A percentile compares a stretch with the other conserved stretches of the same genome.
phyloP scores from a whole-genome alignment of 2,888 invertebrate genomes.

The Campoletis raptor region DNA sequence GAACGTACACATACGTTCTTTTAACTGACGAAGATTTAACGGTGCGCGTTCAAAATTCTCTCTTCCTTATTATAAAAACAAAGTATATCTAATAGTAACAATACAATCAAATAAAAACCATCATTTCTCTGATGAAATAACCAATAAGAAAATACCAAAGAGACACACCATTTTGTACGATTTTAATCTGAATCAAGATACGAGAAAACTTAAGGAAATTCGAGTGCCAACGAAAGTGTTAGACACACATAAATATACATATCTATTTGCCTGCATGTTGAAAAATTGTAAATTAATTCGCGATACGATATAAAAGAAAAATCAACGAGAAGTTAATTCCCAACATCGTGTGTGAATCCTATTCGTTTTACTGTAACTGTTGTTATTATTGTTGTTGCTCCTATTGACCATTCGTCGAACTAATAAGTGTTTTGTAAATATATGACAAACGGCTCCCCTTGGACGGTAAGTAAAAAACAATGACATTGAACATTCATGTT shows the following conservation, averaged over 20 bases:
- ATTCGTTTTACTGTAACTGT: slow-evolving; percentile 17
- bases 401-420: background rate
- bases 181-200: background rate
- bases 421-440: background rate
- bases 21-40: slow-evolving; percentile 27
- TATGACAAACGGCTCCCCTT: slow-evolving; percentile 1
- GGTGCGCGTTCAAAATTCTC: slow-evolving; percentile 15
- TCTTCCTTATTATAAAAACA: slow-evolving; percentile 39
- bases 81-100: background rate
- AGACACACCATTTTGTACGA: background rate
- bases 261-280: background rate
- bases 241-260: background rate
- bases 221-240: slow-evolving; percentile 29
- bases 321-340: background rate
- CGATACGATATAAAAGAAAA: background rate
- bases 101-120: background rate
- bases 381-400: slow-evolving; percentile 14
- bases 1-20: slow-evolving; percentile 68
- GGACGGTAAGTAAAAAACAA: slow-evolving; percentile 35
- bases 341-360: background rate
- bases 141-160: slow-evolving; percentile 1
- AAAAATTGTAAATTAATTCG: background rate
- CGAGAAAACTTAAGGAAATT: background rate
- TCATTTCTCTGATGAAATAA: background rate
- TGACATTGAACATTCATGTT: background rate